Evolutionary conservation across 2,888 invertebrate species (phyloP), one percentile per base, ranked within the genome.

Genomic region (Octodonta nipae): DNA sequence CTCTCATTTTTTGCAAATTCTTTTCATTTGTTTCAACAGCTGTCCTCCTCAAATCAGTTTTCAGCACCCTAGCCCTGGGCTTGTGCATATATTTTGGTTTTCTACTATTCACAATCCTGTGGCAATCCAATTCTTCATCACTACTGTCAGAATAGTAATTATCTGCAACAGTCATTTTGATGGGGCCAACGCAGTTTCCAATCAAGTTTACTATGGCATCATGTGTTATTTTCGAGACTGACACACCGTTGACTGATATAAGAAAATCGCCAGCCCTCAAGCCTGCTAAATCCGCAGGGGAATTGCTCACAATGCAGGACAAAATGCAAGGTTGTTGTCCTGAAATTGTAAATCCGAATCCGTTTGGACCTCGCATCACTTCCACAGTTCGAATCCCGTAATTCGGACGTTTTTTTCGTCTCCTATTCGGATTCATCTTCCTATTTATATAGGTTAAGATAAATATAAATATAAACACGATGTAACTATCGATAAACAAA

Each of bases 331-430:
- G 93, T 54, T 89, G 82, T 59, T 95, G 92, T 3, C 93, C 93
- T 2, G 92, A 91, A 54, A 95, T 92, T 13, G 93, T 95, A 57
- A 95, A 95, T n/a, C 95, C 93, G 58, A 89, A 95, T 5, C 93
- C 93, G 50, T 83, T 84, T 37, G 75, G 71, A 3, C 92, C 89
- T 41, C 92, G 70, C 5, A 76, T 71, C 25, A 93, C 78, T 51
- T 92, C 86, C 33, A 92, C 83, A 16, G 81, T 78, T 42, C 84
- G 73, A 40, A 85, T 77, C 20, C 83, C 78, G 54, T 77, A 78
- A 51, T 76, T 75, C 12, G 75, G 72, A 30, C 78, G 67, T 61
- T 78, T 78, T 63, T 78, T 79, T 38, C 78, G 66, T 36, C 78
- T 63, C 42, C 77, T 68, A 41, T 64, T 69, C 10, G 70, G 70